Conservation (phyloP, 2,113 vertebrate genomes). For the Cyanoramphus novaezelandiae region DNA sequence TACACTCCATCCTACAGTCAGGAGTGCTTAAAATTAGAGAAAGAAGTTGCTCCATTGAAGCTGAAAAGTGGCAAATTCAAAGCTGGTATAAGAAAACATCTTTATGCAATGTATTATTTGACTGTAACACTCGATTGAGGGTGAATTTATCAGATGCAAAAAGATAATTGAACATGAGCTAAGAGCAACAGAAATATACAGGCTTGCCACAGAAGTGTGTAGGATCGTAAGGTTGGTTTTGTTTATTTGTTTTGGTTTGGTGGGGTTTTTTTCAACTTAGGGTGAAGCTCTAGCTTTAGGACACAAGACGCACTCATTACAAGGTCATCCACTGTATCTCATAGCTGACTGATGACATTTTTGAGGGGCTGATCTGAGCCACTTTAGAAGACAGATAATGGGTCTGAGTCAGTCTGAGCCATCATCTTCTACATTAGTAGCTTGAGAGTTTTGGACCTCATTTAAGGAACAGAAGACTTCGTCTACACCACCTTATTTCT, state of each 20-base stretch:
- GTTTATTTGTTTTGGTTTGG: background rate
- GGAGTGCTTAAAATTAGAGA: background rate
- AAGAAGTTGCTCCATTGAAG: background rate
- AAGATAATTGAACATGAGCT: background rate
- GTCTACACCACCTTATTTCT: fast-evolving
- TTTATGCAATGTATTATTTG: background rate
- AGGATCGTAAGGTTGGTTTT: background rate
- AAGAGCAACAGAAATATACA: background rate
- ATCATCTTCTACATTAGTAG: background rate
- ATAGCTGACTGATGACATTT: background rate
- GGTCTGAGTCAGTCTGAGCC: background rate
- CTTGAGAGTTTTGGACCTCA: background rate
- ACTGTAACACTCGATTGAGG: background rate
- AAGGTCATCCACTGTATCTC: background rate
- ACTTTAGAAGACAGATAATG: background rate
- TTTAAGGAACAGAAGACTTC: background rate
- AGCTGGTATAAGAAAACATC: background rate
- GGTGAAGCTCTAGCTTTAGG: background rate
- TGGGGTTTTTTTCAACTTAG: background rate
- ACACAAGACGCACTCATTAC: fast-evolving
- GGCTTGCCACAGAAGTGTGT: background rate
- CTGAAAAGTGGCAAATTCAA: background rate
- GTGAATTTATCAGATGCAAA: background rate
- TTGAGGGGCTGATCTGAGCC: background rate
- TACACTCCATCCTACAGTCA: background rate